phyloP scores from a whole-genome alignment of 2,113 vertebrate species.

The Poecile atricapillus region DNA sequence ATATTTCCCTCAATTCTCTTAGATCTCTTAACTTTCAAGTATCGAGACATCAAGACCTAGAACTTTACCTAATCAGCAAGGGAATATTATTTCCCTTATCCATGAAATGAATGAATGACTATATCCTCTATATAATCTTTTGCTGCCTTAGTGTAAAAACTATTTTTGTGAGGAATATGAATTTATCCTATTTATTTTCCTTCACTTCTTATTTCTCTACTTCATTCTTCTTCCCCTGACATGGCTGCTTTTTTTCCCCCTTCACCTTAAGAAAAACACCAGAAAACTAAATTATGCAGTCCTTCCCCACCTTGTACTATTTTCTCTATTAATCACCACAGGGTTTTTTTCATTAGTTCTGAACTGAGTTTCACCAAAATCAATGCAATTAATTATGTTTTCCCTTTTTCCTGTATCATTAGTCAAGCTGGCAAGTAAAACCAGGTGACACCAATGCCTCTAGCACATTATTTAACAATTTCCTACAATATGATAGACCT shows the following conservation, averaged over 20 bases:
- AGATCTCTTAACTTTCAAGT: neutral
- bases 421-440: neutral
- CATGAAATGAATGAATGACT: neutral
- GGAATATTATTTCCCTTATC: neutral
- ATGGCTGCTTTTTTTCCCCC: no score
- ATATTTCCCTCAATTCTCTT: neutral
- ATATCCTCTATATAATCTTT: neutral
- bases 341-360: neutral
- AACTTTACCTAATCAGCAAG: neutral
- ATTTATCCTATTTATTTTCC: neutral
- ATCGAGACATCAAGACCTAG: fast-evolving
- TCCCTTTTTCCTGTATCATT: neutral
- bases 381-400: neutral
- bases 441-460: neutral
- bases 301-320: neutral
- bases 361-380: neutral
- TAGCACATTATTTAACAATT: neutral
- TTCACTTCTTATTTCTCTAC: neutral
- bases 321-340: neutral
- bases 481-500: neutral
- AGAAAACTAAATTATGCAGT: neutral
- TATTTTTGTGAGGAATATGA: neutral
- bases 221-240: neutral
- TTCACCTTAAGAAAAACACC: neutral
- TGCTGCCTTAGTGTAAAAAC: neutral